Base-by-base conservation (phyloP, 2,888 invertebrate genomes). In the Thalpophila matura region DNA sequence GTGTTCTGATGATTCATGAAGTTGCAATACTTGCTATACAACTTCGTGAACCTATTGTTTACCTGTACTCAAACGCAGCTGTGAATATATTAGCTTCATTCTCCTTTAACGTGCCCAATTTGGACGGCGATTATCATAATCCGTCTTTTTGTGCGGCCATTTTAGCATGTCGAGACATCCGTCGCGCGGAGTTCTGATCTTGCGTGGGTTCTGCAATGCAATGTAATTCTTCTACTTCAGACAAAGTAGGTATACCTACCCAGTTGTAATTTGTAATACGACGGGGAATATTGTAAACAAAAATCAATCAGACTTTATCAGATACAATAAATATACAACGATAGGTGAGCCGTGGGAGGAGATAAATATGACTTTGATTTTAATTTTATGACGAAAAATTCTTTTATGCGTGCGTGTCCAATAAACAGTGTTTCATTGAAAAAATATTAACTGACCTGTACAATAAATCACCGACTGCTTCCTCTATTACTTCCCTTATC, bases 401-500 rank as follows among this genome's bases (percentile, higher is more conserved):
- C 46, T 75, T 69, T 72, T 77, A 59, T 69, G 43, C 37, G 26
- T 42, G 61, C 63, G 57, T 69, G 72, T 69, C 55, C 57, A 74
- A 74, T 74, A 81, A 81, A 82, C 79, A 80, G 74, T 72, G 77
- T 71, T 83, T 80, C 73, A 84, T 83, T 85, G 79, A 83, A 87
- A 87, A 83, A 84, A 83, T 76, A 84, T 80, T 71, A 83, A 83
- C 83, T 85, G 81, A 81, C 77, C 77, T 65, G 60, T 68, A 79
- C 85, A 68, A 87, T 88, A 86, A 88, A 88, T 88, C 87, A 88
- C 83, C 43, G 65, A 46, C 66, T 74, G 83, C 85, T 86, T 85
- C 86, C 85, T 85, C 86, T 84, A 79, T 91, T 90, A 88, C 88
- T 89, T 89, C 82, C 83, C 89, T 92, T 94, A 93, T 93, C 92